A percentile compares a stretch with the other conserved stretches of the same genome.
Conservation (phyloP, 2,113 vertebrate genomes). For the Phaethornis superciliosus region DNA sequence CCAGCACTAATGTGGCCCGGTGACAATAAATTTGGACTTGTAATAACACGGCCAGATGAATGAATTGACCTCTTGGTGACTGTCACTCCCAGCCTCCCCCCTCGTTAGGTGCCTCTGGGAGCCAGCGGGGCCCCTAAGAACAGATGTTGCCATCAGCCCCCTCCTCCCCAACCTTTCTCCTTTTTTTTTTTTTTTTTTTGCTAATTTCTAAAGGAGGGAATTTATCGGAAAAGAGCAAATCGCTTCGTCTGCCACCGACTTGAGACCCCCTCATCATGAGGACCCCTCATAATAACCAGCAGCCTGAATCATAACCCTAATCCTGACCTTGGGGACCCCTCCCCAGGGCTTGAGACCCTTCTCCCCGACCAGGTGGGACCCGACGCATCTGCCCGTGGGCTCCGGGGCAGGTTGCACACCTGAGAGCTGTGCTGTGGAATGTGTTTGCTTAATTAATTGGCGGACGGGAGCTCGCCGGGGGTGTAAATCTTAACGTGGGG, state of each 20-base stretch:
- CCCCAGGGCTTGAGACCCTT: too few species aligned
- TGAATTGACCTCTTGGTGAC: constrained; percentile 69
- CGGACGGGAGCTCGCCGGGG: constrained; percentile 50
- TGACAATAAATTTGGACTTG: constrained; percentile 74
- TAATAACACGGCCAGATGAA: constrained; percentile 73
- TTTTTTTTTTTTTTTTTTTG: neutral
- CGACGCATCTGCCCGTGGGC: neutral
- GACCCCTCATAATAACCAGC: neutral
- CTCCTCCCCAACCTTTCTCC: neutral
- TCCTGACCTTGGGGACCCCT: neutral
- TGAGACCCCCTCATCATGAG: neutral
- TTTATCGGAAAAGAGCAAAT: too few species aligned
- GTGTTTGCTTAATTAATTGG: constrained; percentile 79
- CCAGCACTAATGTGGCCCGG: constrained; percentile 69
- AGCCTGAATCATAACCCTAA: neutral
- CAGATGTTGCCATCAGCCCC: neutral
- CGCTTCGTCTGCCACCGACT: too few species aligned
- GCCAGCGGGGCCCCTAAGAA: neutral
- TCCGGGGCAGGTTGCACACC: constrained; percentile 65
- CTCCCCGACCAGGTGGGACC: neutral
- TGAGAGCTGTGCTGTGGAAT: constrained; percentile 73
- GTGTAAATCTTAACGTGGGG: constrained; percentile 61
- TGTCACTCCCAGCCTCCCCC: constrained; percentile 47
- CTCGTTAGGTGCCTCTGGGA: neutral
- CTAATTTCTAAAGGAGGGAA: neutral